phyloP scores from a whole-genome alignment of 2,113 vertebrate genomes.

The Gopherus evgoodei region DNA sequence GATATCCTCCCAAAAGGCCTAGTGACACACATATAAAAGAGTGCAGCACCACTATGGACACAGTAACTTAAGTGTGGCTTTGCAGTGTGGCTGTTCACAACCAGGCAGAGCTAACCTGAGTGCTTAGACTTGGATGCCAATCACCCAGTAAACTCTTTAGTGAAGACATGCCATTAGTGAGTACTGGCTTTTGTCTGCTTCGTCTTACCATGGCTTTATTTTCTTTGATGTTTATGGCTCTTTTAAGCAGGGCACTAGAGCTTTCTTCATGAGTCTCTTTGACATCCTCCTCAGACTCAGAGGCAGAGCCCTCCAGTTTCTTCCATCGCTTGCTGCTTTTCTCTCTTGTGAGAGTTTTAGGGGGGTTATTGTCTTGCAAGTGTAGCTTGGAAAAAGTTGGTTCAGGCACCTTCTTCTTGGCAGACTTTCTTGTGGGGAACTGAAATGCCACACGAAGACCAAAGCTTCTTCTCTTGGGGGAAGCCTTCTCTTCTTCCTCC shows the following conservation, averaged over 20 bases:
- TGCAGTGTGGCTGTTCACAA: not conserved
- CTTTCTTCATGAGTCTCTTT: constrained; percentile 76
- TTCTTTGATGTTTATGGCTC: constrained; percentile 94
- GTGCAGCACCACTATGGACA: not conserved
- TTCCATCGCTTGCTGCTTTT: constrained; percentile 39
- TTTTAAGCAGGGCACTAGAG: constrained; percentile 81
- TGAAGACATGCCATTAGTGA: not conserved
- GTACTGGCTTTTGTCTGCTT: not conserved
- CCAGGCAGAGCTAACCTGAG: not conserved
- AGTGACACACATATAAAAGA: not conserved
- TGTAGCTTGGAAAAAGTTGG: constrained; percentile 44
- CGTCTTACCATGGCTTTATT: constrained; percentile 95
- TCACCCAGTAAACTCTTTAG: not conserved
- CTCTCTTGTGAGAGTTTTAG: constrained; percentile 42
- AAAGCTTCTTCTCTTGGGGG: constrained; percentile 79
- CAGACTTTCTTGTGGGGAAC: constrained; percentile 87
- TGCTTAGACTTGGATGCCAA: not conserved
- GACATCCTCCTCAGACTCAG: constrained; percentile 80
- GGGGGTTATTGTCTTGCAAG: constrained; percentile 51
- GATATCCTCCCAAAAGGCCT: not conserved
- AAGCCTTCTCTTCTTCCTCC: constrained; percentile 50
- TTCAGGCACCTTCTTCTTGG: constrained; percentile 62
- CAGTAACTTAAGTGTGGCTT: not conserved
- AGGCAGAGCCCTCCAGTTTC: constrained; percentile 63
- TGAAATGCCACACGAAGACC: constrained; percentile 90